phyloP scores from a whole-genome alignment of 2,888 invertebrate species.

The Magallana nippona region DNA sequence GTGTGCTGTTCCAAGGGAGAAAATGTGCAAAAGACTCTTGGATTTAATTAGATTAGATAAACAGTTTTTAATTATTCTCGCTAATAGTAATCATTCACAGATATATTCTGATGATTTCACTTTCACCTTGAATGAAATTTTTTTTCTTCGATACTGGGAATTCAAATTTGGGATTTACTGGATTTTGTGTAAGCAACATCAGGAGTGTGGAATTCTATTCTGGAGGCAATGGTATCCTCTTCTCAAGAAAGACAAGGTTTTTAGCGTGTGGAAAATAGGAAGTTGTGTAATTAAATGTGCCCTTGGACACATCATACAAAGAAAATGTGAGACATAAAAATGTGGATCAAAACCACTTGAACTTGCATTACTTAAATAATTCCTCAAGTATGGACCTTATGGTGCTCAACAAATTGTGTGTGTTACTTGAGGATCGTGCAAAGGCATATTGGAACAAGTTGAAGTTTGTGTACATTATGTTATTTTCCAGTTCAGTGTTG shows the following conservation, averaged over 20 bases:
- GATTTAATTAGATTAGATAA: slow-evolving; percentile 31
- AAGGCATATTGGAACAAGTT: background rate
- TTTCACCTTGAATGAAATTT: slow-evolving; percentile 27
- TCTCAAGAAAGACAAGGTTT: background rate
- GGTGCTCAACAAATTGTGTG: slow-evolving; percentile 20
- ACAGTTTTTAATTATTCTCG: slow-evolving; percentile 25
- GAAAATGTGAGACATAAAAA: background rate
- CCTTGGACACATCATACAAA: background rate
- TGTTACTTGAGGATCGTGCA: background rate
- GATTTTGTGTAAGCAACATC: slow-evolving; percentile 17
- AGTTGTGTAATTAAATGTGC: background rate
- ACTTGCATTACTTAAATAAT: background rate
- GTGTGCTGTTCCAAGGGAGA: slow-evolving; percentile 7
- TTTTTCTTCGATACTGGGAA: slow-evolving; percentile 26
- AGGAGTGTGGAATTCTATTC: background rate
- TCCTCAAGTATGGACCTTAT: slow-evolving; percentile 6
- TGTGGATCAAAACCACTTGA: background rate
- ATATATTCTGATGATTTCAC: slow-evolving; percentile 30
- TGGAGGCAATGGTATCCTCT: background rate
- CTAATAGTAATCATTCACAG: slow-evolving; percentile 26
- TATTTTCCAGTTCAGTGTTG: slow-evolving; percentile 9
- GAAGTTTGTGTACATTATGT: background rate
- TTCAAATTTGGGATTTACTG: slow-evolving; percentile 28
- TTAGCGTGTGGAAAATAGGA: background rate
- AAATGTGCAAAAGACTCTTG: slow-evolving; percentile 28